Evolutionary conservation across 2,888 invertebrate species (phyloP), one percentile per base, ranked within the genome.

Genomic region (Nymphalis polychloros): DNA sequence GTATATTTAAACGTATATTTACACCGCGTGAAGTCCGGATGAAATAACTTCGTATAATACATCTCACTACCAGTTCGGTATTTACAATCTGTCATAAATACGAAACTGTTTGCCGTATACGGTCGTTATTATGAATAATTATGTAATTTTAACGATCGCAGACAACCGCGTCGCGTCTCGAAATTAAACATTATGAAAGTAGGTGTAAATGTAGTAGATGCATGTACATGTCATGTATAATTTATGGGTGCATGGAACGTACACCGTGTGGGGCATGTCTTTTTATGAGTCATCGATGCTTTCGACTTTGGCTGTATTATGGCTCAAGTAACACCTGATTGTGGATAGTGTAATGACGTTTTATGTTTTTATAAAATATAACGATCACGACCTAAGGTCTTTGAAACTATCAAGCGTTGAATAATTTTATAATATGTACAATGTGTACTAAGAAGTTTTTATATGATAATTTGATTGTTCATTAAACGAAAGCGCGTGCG

Each of bases 121-220:
- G 83, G 77, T 83, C 82, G 81, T 86, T 84, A 87, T 88, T 84
- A 85, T 85, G 83, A 86, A 85, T 88, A 88, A 86, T 89, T 86
- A 89, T 83, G 82, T 86, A 82, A 82, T 85, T 85, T 83, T 84
- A 76, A 85, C 83, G 84, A 84, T 80, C 77, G 79, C 79, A 81
- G 81, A 81, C 83, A 82, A 83, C 85, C 84, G 70, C 68, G 70
- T 68, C 74, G 64, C 69, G 61, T 70, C 71, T 81, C 79, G 81
- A 83, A 84, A 82, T 83, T 84, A 82, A 84, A 84, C 76, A 82
- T 81, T 78, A 79, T 76, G 78, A 77, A 83, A 80, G 81, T 80
- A 78, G 76, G 76, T 78, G 74, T 79, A 80, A 79, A 79, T 77
- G 74, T 74, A 74, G 78, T 76, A 73, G 71, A 75, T 75, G 48